phyloP scores from a whole-genome alignment of 2,113 vertebrate genomes.

The Tachuris rubrigastra region DNA sequence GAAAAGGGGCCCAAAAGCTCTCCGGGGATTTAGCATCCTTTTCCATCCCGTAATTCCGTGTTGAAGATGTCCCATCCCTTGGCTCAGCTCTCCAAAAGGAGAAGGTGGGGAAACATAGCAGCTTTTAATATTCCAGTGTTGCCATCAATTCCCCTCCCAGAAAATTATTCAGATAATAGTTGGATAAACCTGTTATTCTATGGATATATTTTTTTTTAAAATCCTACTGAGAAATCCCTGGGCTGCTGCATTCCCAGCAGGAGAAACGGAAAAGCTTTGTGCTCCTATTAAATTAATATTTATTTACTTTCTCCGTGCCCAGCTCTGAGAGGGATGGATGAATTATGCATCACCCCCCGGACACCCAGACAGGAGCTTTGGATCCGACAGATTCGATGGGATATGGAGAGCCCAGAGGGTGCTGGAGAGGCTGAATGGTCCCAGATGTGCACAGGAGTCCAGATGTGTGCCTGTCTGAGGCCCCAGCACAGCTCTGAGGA shows the following conservation, averaged over 20 bases:
- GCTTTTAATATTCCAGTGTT: not conserved
- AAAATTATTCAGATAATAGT: not conserved
- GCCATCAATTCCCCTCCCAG: not conserved
- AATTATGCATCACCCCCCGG: constrained; percentile 24
- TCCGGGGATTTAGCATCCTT: not conserved
- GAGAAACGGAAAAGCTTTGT: constrained; percentile 29
- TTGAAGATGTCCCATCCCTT: not conserved
- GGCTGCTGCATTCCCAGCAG: not conserved
- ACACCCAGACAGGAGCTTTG: not conserved
- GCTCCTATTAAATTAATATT: constrained; percentile 41
- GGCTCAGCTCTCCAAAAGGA: not conserved
- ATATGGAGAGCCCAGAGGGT: not conserved
- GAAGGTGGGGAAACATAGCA: accelerated
- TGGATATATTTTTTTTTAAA: not conserved
- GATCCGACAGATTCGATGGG: not conserved
- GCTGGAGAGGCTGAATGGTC: not conserved
- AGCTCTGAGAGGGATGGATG: not conserved
- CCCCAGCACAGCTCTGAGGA: not conserved
- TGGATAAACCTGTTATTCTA: not conserved
- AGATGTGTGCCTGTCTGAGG: not conserved
- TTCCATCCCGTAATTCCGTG: accelerated
- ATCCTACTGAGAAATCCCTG: not conserved
- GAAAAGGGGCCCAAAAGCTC: not conserved
- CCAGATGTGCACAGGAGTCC: not conserved
- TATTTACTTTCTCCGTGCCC: constrained; percentile 13